Evolutionary conservation across 1,140 invertebrate species (phyloP).

Genomic region (Stegodyphus mimosarum): DNA sequence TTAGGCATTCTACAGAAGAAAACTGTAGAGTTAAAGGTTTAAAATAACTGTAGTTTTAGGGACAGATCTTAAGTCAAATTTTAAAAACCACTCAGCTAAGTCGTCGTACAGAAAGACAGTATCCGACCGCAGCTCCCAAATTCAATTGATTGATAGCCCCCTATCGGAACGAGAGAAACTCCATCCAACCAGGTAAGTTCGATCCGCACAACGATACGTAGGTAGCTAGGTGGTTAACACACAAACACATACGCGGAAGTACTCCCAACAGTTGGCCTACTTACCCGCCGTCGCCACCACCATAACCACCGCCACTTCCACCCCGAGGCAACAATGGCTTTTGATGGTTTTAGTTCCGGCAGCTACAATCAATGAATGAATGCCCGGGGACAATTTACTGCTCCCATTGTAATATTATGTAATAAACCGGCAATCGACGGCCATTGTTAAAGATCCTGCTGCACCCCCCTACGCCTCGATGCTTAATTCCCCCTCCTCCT

Average conservation of each 20-base stretch:
- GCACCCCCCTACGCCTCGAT: neutral
- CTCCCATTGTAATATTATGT: constrained; percentile 44
- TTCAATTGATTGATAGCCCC: no score
- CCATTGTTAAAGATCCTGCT: constrained; percentile 4
- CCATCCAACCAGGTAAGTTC: constrained; percentile 31
- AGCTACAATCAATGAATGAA: constrained; percentile 31
- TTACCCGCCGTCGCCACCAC: constrained; percentile 16
- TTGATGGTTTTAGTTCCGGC: constrained; percentile 45
- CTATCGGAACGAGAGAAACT: no score
- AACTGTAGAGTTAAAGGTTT: no score
- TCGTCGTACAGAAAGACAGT: no score
- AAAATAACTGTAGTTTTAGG: no score
- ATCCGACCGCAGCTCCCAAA: neutral
- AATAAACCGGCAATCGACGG: constrained; percentile 27
- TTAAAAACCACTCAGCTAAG: no score
- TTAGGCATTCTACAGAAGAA: no score
- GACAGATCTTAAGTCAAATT: no score
- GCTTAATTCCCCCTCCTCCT: neutral
- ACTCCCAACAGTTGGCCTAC: constrained; percentile 31
- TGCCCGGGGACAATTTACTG: constrained; percentile 34
- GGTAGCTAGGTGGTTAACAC: constrained; percentile 9
- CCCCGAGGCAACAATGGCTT: constrained; percentile 43
- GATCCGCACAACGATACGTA: neutral
- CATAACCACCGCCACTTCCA: constrained; percentile 9
- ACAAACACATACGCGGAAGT: constrained; percentile 44